Conservation (phyloP, 2,888 invertebrate genomes). For the Rhingia campestris region DNA sequence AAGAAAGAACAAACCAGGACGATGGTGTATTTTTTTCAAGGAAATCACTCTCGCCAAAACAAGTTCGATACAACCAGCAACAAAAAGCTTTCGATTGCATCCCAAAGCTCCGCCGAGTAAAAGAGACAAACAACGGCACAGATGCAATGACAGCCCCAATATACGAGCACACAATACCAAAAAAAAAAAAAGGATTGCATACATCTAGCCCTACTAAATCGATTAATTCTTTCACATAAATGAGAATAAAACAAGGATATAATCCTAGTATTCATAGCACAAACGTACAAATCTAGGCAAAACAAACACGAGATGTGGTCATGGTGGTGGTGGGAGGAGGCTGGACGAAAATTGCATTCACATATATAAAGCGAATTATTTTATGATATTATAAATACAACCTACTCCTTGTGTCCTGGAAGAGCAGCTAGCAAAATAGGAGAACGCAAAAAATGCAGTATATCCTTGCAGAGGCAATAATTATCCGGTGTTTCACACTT, state of each 20-base stretch:
- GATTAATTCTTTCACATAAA: constrained; percentile 68
- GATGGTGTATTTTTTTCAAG: constrained; percentile 8
- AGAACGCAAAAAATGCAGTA: constrained; percentile 57
- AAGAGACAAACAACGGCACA: constrained; percentile 69
- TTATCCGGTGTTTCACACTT: constrained; percentile 3
- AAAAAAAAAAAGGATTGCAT: constrained; percentile 51
- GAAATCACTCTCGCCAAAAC: constrained; percentile 39
- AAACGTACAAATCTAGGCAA: constrained; percentile 67
- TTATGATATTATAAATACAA: constrained; percentile 27
- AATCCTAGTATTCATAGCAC: constrained; percentile 41
- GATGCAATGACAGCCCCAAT: constrained; percentile 66
- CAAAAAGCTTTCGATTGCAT: constrained; percentile 71
- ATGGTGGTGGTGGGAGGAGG: neutral
- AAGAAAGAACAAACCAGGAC: constrained; percentile 28
- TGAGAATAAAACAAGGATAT: constrained; percentile 46
- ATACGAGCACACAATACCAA: neutral
- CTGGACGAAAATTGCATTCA: neutral
- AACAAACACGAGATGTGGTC: constrained; percentile 29
- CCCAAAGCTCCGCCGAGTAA: constrained; percentile 52
- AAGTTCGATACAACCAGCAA: constrained; percentile 43
- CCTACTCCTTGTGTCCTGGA: constrained; percentile 64
- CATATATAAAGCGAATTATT: neutral
- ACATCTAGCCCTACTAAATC: constrained; percentile 65
- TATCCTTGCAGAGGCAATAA: constrained; percentile 67
- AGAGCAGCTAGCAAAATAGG: constrained; percentile 62